Base-by-base conservation (phyloP, 2,797 vertebrate genomes). In the Paratrypauchen microcephalus region DNA sequence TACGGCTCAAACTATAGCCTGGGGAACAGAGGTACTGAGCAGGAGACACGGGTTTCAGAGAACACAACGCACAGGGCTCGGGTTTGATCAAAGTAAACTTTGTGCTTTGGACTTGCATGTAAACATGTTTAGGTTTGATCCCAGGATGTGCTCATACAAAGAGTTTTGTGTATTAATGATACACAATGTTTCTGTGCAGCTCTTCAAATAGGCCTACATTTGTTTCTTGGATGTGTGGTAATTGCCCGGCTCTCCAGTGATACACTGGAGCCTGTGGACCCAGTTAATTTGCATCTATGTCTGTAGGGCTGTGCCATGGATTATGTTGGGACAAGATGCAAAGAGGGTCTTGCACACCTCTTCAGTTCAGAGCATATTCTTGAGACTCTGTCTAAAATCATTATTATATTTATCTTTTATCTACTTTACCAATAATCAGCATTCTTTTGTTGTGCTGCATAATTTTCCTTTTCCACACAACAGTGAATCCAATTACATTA, bases 401-500 rank as follows among this genome's bases (percentile, higher is more conserved):
- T 41, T 23, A 13, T 39, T 16, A n/a, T 11, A 32, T 60, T 60
- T n/a, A 30, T 30, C 24, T 58, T 58, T 58, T 11, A 32, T 39
- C 59, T 32, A 23, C 47, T 64, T 48, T 28, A 47, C 15, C 26
- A 64, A 64, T 64, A 18, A 48, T 23, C 41, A 18, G 23, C 39
- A 24, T 47, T 64, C 39, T 74, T 65, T 36, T 63, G 59, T 75
- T 83, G 75, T 79, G 77, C 47, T 74, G 66, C 32, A 57, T 68
- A 87, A 76, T 69, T 83, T 88, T 84, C 77, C 65, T 39, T 77
- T 85, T 86, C 76, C 67, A 75, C 80, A 84, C 78, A 76, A 79
- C 70, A 83, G 66, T 75, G 80, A 86, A 75, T 84, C 81, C 76
- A 70, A 88, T 89, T 86, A 85, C 67, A 79, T 88, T 72, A 82